Base-by-base conservation (phyloP, 2,888 invertebrate genomes). In the Rhodophaea formosa region DNA sequence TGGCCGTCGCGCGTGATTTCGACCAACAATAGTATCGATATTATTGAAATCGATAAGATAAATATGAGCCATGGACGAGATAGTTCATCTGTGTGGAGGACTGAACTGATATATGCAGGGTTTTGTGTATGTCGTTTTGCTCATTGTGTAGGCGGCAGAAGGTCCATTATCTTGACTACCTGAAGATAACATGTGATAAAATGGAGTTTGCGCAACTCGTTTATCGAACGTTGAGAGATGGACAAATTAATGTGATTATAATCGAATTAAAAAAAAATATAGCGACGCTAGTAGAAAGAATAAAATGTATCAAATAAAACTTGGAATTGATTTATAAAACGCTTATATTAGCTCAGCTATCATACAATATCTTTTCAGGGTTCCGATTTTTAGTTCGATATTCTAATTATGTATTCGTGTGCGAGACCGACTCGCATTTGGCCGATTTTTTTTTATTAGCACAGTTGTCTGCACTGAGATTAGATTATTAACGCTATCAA, bases 1-100 rank as follows among this genome's bases (percentile, higher is more conserved):
- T 66, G 71, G 51, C 63, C 70, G 67, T 63, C 69, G 80, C 86
- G 83, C 88, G 88, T 88, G 87, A 89, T 87, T 86, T 78, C 65
- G 68, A 67, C 42, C 51, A 71, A 64, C 49, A 59, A 54, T 59
- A 63, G 65, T 77, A 80, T 80, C 81, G 80, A 82, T 79, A 68
- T 75, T 73, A 75, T 68, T 75, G 70, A 60, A 67, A 73, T 82
- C 78, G 84, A 87, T 86, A 85, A 87, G 80, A 82, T 82, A 75
- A 67, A 72, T 72, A 69, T 70, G 63, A 61, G 49, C 61, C 62
- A 56, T 63, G 72, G 62, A 67, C 63, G 72, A 72, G 75, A 76
- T 75, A 67, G 64, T 72, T 76, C 80, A 78, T 80, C 81, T 80
- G 74, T 67, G 75, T 67, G 68, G 72, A 67, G 68, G 72, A 72